Percentiles rank a stretch among this genome's conserved stretches.
phyloP scores from a whole-genome alignment of 2,888 invertebrate genomes.

The Epiblema foenella region DNA sequence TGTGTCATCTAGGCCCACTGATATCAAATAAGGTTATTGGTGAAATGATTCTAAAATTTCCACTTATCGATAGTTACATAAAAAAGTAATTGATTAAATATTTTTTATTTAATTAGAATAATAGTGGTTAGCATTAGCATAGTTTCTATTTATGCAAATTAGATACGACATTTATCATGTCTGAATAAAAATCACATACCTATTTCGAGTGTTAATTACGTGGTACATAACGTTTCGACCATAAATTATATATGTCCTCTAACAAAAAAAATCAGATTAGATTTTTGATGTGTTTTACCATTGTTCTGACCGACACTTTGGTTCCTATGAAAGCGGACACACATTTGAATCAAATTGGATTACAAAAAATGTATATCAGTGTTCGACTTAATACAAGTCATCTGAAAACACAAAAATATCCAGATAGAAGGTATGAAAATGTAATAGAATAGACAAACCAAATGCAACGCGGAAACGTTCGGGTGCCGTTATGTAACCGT shows the following conservation, averaged over 20 bases:
- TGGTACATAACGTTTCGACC: too few species aligned
- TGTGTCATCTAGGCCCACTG: neutral
- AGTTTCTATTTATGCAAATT: neutral
- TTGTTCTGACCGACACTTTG: too few species aligned
- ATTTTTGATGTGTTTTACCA: too few species aligned
- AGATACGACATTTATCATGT: neutral
- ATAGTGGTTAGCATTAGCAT: neutral
- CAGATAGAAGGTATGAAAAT: slow-evolving; percentile 50
- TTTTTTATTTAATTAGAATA: neutral
- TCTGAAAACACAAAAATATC: neutral
- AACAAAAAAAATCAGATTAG: too few species aligned
- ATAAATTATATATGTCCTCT: too few species aligned
- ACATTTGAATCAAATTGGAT: too few species aligned
- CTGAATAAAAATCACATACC: too few species aligned
- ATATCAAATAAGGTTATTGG: neutral
- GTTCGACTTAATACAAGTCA: neutral
- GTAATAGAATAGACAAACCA: slow-evolving; percentile 59
- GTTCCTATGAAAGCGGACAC: too few species aligned
- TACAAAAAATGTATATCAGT: too few species aligned
- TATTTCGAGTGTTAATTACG: too few species aligned
- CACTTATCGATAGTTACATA: neutral
- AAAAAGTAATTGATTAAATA: neutral
- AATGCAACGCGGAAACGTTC: slow-evolving; percentile 77
- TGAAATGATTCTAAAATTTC: neutral
- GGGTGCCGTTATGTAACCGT: slow-evolving; percentile 81